Base-by-base conservation (phyloP, 2,113 vertebrate genomes). In the Globicephala melas region DNA sequence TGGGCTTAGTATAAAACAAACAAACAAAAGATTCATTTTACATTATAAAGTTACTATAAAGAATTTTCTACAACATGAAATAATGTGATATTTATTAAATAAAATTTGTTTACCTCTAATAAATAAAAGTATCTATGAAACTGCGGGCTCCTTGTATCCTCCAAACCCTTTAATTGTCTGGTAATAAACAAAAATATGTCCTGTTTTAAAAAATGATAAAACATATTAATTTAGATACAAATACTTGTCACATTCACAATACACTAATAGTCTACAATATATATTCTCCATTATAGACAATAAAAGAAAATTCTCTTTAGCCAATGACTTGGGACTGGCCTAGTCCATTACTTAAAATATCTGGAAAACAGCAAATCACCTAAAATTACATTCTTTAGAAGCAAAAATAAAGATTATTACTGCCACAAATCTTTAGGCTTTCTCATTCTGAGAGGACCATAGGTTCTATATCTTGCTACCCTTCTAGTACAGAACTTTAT, bases 101-200 rank as follows among this genome's bases (percentile, higher is more conserved):
- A 87, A 94, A 70, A 17, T 50, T 73, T 86, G 21, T 81, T 99
- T 98, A 99, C 99, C 99, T 99, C 99, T 99, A 99, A 98, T 97
- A 99, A 99, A 98, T 99, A 99, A 98, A 99, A 99, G 98, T 99
- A 99, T 99, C 99, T 99, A 99, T 99, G 99, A 99, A 99, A 99
- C 94, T 99, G 99, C 38, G 99, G 99, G 98, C 99, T 99, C 98
- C 99, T 99, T 38, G 99, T 99, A 98, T 99, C 99, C 97, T 99
- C 99, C 97, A 99, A 98, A 95, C 99, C 99, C 98, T 99, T 99
- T 97, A 99, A 98, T 73, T 99, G 99, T 98, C 99, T 99, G 98
- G 99, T 99, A 99, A 99, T 99, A 98, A 99, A 99, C 98, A 99
- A 99, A 98, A 99, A 99, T 98, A 99, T 99, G 98, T 99, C 99